phyloP scores from a whole-genome alignment of 2,113 vertebrate species.

The Crotalus helleri region DNA sequence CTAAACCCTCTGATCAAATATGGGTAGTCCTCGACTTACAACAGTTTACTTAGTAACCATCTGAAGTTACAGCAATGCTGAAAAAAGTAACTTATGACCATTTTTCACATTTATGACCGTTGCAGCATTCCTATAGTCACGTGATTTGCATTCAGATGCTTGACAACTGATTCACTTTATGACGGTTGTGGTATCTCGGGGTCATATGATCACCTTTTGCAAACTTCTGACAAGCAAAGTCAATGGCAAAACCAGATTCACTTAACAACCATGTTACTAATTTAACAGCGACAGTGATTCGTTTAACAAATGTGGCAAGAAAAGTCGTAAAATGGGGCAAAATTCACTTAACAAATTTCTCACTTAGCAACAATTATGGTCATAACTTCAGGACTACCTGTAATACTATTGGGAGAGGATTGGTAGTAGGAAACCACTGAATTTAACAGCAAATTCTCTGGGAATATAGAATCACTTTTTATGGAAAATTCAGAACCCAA shows the following conservation, averaged over 20 bases:
- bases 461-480: background rate
- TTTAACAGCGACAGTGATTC: background rate
- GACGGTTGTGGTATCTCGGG: background rate
- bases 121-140: background rate
- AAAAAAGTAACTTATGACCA: background rate
- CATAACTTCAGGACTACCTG: background rate
- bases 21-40: background rate
- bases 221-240: background rate
- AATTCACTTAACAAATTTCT: background rate
- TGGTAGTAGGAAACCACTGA: background rate
- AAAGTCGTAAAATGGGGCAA: background rate
- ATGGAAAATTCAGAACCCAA: background rate
- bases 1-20: background rate
- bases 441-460: background rate
- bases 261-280: background rate
- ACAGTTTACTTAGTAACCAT: background rate
- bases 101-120: background rate
- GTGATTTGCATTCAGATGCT: background rate
- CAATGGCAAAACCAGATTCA: background rate
- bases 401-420: background rate
- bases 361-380: background rate
- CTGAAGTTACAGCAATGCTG: background rate
- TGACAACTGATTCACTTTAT: background rate
- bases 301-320: background rate
- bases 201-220: background rate